Conservation (phyloP, 2,113 vertebrate species). For the Nanorana parkeri region DNA sequence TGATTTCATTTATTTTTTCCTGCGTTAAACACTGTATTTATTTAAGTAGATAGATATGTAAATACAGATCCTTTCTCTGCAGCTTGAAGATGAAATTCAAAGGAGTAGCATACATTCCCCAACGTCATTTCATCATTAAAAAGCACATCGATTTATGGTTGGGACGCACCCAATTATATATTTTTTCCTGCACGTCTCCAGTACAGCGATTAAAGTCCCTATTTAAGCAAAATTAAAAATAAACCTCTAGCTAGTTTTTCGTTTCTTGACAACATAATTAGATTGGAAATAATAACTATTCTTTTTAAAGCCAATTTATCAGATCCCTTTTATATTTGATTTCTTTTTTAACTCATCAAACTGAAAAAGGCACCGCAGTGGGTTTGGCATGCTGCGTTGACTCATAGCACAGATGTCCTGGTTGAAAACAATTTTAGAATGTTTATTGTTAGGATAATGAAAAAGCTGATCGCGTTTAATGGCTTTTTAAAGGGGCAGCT, state of each 20-base stretch:
- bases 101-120: neutral
- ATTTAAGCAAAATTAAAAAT: constrained; percentile 57
- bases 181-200: constrained; percentile 34
- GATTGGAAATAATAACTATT: constrained; percentile 57
- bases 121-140: constrained; percentile 34
- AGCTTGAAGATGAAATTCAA: constrained; percentile 32
- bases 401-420: constrained; percentile 53
- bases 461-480: constrained; percentile 20
- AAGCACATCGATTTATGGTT: constrained; percentile 44
- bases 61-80: constrained; percentile 39
- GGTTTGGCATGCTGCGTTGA: constrained; percentile 41
- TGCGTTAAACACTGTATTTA: constrained; percentile 35
- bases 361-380: constrained; percentile 41
- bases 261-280: constrained; percentile 56
- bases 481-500: constrained; percentile 25
- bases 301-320: constrained; percentile 56
- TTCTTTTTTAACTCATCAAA: constrained; percentile 55
- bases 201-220: constrained; percentile 32
- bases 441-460: constrained; percentile 29
- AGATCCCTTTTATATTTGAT: constrained; percentile 53
- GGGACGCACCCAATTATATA: constrained; percentile 45
- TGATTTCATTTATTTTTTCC: constrained; percentile 26
- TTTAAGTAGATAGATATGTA: constrained; percentile 48
- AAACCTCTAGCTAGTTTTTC: constrained; percentile 45
- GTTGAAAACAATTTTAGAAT: constrained; percentile 30